Conservation (phyloP, 2,888 invertebrate genomes). For the Stenoptilia bipunctidactyla region DNA sequence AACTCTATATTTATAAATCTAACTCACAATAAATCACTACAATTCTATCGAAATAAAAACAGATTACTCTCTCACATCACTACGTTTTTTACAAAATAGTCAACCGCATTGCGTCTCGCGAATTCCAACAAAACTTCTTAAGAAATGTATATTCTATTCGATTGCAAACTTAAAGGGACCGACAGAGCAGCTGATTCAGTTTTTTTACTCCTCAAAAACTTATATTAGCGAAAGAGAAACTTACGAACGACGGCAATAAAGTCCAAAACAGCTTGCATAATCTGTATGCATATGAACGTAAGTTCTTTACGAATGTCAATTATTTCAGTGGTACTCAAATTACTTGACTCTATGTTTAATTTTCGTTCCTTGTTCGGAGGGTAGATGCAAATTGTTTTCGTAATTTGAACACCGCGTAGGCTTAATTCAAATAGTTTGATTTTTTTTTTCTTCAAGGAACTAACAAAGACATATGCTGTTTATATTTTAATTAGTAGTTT, state of each 20-base stretch:
- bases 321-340: constrained; percentile 35
- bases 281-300: background rate
- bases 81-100: constrained; percentile 38
- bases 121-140: constrained; percentile 45
- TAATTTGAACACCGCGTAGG: too few species aligned
- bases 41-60: constrained; percentile 8
- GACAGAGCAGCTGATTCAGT: constrained; percentile 46
- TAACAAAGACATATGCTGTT: too few species aligned
- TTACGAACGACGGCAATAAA: too few species aligned
- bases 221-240: background rate
- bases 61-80: too few species aligned
- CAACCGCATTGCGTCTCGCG: constrained; percentile 55
- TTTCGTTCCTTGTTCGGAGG: too few species aligned
- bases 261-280: background rate
- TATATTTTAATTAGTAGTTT: too few species aligned
- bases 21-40: too few species aligned
- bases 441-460: too few species aligned
- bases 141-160: constrained; percentile 49
- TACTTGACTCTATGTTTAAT: constrained; percentile 41
- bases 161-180: constrained; percentile 42
- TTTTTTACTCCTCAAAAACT: constrained; percentile 20
- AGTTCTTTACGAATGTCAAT: background rate
- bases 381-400: too few species aligned
- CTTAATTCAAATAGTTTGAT: too few species aligned
- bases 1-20: too few species aligned